Evolutionary conservation across 2,797 vertebrate species (phyloP).

Genomic region (Scolopax bukidnonensis): DNA sequence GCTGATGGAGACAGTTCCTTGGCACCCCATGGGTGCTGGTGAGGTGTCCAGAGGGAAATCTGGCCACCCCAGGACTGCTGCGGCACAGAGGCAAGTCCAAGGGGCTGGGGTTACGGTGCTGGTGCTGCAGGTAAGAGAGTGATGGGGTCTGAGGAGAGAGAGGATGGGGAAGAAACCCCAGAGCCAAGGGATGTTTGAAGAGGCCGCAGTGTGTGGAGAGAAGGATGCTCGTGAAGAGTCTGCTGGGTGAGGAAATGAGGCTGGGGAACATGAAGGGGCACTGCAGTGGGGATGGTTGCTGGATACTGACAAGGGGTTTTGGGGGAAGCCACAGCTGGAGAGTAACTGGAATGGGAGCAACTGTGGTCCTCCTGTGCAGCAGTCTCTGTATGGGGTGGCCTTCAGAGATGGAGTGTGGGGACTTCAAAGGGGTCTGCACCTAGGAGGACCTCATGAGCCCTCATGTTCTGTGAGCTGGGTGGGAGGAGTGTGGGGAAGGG

Average conservation of each 20-base stretch:
- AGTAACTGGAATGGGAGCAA: background rate
- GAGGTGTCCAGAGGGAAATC: background rate
- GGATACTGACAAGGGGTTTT: background rate
- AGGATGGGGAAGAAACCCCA: background rate
- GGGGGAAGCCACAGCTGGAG: background rate
- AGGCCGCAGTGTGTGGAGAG: background rate
- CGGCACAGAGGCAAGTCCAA: background rate
- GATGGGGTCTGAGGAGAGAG: fast-evolving
- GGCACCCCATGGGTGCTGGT: background rate
- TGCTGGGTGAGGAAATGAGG: background rate
- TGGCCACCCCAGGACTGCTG: background rate
- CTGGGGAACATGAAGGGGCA: background rate
- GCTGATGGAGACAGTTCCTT: background rate
- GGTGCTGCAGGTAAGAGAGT: background rate
- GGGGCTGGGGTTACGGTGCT: background rate
- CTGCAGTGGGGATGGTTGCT: fast-evolving
- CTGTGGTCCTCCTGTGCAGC: background rate
- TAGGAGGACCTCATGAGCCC: background rate
- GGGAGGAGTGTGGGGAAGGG: fast-evolving
- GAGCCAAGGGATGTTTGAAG: background rate
- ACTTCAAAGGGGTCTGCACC: background rate
- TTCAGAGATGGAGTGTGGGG: fast-evolving
- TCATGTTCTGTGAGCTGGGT: background rate
- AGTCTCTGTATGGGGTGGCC: no score
- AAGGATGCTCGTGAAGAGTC: background rate